Base-by-base conservation (phyloP, 2,888 invertebrate species). In the Pyrrhosoma nymphula region DNA sequence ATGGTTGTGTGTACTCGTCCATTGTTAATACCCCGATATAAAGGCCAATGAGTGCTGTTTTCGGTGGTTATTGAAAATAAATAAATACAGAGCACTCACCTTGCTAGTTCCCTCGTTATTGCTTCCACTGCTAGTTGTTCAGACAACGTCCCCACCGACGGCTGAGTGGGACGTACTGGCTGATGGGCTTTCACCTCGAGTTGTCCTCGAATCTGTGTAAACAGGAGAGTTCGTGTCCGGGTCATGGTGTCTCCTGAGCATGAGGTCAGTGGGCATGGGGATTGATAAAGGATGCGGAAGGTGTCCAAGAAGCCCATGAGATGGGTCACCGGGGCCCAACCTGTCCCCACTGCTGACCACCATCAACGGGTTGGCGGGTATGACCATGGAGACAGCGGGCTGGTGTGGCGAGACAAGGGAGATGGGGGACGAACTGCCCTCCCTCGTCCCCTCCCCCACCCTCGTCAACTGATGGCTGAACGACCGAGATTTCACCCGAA, bases 361-460 rank as follows among this genome's bases (percentile, higher is more conserved):
- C 93, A 93, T 93, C 93, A 93, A 47, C 26, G 93, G 93, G 69
- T 93, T 93, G 47, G 93, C 93, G 35, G 93, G 93, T n/a, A 93
- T 39, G 39, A 93, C 93, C 93, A 93, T 93, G 26, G 93, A 93
- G 93, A 93, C n/a, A 39, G 91, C 39, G 23, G 91, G 18, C 4
- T 91, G 91, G 39, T 63, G 91, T 3, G 91, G 16, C 3, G 91
- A 63, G 60, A 91, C 91, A 1, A 91, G 91, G 47, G 93, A 8
- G 8, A 75, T 69, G 55, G 93, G 93, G 8, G 93, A 69, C 4
- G 93, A 75, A n/a, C 69, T 47, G 26, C 69, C 93, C 26, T 93
- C 93, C 26, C 93, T 39, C 18, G 35, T 18, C 20, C 18, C 30
- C 47, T 93, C 93, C n/a, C 93, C 69, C 14, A 39, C 26, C 75